phyloP scores from a whole-genome alignment of 2,888 invertebrate genomes.

The Chirona hameri region DNA sequence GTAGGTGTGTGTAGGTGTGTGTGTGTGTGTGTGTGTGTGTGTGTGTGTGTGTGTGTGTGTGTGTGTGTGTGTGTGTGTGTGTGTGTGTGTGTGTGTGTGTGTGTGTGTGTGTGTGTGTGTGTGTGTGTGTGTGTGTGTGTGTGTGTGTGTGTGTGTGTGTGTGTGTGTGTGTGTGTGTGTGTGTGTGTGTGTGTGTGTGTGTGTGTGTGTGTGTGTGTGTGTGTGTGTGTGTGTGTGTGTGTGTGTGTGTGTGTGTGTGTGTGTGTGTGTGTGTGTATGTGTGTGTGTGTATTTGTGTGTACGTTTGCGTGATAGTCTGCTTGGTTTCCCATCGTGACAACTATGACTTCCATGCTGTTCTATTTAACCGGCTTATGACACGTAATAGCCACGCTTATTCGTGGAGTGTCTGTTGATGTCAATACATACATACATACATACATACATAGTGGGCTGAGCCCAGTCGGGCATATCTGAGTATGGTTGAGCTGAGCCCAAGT shows the following conservation, averaged over 20 bases:
- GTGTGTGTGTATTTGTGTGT: constrained; percentile 5
- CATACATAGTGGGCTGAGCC: too few species aligned
- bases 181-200: background rate
- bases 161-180: constrained; percentile 30
- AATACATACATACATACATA: too few species aligned
- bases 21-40: constrained; percentile 32
- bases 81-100: constrained; percentile 28
- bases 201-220: background rate
- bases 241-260: constrained; percentile 28
- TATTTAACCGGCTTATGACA: too few species aligned
- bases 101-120: constrained; percentile 24
- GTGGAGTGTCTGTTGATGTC: too few species aligned
- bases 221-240: constrained; percentile 27
- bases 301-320: too few species aligned
- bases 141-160: constrained; percentile 34
- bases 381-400: too few species aligned
- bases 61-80: constrained; percentile 31
- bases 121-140: constrained; percentile 27
- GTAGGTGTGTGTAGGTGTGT: too few species aligned
- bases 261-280: constrained; percentile 9
- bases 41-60: constrained; percentile 30
- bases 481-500: too few species aligned
- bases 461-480: too few species aligned
- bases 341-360: too few species aligned
- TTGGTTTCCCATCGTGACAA: too few species aligned